Evolutionary conservation across 1,140 invertebrate genomes (phyloP), one percentile per base, ranked within the genome.

Genomic region (Heliothis subflexa): DNA sequence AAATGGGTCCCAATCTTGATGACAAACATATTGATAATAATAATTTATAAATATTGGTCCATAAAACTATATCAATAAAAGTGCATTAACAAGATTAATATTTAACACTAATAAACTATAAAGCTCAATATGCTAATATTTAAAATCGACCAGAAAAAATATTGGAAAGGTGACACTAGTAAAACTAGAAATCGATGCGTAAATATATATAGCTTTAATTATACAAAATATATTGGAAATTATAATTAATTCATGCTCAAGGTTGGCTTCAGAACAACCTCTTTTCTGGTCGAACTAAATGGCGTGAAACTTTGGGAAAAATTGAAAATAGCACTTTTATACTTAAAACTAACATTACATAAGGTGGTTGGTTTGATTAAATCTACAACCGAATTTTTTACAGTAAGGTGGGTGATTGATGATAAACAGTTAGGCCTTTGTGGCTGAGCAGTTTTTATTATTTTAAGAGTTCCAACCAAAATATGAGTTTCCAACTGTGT

Each of bases 11-110:
- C 40, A 76, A 64, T 76, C 73, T 76, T 64, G 73, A 76, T 64
- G 73, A 64, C 25, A 76, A 25, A 76, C n/a, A 45, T 61, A 76
- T 64, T 52, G 25, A 76, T 64, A 64, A 76, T 64, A 62, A 77
- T 54, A 40, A 54, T 78, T 52, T 79, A 80, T 81, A 80, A 83
- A 84, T 80, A 78, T 86, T 84, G 82, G 81, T 83, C 82, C 82
- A 79, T 80, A 80, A 83, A 86, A 84, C 75, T 82, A 86, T 72
- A 77, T 78, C 74, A 84, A 81, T 82, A 78, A 78, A 79, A 78
- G 84, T 82, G 83, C 82, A 83, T 78, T 81, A 83, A 83, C 80
- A 85, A 79, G 78, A 82, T 76, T 80, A 81, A 80, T 74, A 49
- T 76, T 76, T 78, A 79, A 79, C 66, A 52, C 78, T 83, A 78